Base-by-base conservation (phyloP, 2,888 invertebrate genomes). In the Tryphoninae sp. region DNA sequence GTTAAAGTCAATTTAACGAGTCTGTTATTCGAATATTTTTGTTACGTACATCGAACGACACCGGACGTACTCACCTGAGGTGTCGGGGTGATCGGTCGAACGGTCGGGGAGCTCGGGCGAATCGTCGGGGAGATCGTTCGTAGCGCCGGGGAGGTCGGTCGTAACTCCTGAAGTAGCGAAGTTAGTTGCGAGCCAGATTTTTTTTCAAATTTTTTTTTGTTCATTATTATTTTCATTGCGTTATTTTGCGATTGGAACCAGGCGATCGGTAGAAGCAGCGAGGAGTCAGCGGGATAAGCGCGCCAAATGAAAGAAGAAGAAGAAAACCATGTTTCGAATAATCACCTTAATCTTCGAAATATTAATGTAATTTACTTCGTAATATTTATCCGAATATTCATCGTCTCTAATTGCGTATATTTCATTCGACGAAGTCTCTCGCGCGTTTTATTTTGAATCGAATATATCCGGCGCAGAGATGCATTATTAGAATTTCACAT, bases 31-130 rank as follows among this genome's bases (percentile, higher is more conserved):
- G 33, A 33, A 33, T 7, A 7, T 6, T 33, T 33, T 4, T 33
- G 33, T 33, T 33, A 33, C 33, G 33, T 33, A 33, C 33, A 33
- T 64, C 2, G n/a, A 45, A 45, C 13, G 22, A 59, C n/a, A 59
- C 33, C 49, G 49, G 65, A 33, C 42, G 61, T 75, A 90, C 90
- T 90, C 89, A 90, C 91, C 89, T 90, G 90, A 83, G 89, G 85
- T 81, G 88, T 82, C 81, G 87, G 84, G 83, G 88, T 88, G 86
- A 89, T 85, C 74, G 90, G 89, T 84, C 90, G 65, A 78, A 86
- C 82, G 61, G 86, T 75, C 55, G 74, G 74, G 2, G 79, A 69
- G 16, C 16, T 62, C 40, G 79, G 74, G n/a, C 74, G 79, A 53
- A 45, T 42, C 69, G 71, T 64, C 69, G 79, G 79, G 13, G 79